Base-by-base conservation (phyloP, 2,888 invertebrate genomes). In the Palloptera scutellata region DNA sequence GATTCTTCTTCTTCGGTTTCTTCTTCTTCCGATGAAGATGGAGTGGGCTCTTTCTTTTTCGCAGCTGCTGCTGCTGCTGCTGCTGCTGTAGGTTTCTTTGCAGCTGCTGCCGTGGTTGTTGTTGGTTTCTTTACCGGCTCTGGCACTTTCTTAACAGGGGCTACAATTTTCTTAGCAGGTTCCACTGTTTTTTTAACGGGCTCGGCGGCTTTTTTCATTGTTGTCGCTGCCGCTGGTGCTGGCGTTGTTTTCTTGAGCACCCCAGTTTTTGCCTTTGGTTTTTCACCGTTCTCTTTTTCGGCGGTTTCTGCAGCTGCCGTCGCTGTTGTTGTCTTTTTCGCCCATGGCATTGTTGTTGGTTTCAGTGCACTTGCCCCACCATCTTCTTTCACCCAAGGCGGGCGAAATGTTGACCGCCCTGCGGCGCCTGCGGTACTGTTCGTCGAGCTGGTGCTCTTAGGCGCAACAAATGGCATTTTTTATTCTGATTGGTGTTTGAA, bases 371-470 rank as follows among this genome's bases (percentile, higher is more conserved):
- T 81, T 86, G 85, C 11, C 86, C 87, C 73, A 30, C 74, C 80
- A 71, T 83, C 83, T 13, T 81, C 90, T 79, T 90, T 91, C 58
- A 91, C 90, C 89, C 91, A 91, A 66, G 91, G 91, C 55, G 91
- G 90, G 66, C 91, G 86, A 81, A 90, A 90, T 64, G 90, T 89
- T 67, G 89, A 88, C 69, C 90, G 87, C n/a, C 76, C 78, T 12
- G 73, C 68, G 65, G 75, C 76, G 61, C 77, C 75, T n/a, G 74
- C 76, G 43, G 79, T 71, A 61, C 64, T 70, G 45, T 81, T 75
- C 17, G 75, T 73, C 15, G 77, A 70, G 59, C 52, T 58, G 52
- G 76, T 76, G 72, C 77, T 76, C 72, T 79, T 81, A 60, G 82
- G 79, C 64, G 82, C 78, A 68, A 82, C 83, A 68, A 84, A 82